phyloP scores from a whole-genome alignment of 2,797 vertebrate species.

The Pyrocephalus nanus region DNA sequence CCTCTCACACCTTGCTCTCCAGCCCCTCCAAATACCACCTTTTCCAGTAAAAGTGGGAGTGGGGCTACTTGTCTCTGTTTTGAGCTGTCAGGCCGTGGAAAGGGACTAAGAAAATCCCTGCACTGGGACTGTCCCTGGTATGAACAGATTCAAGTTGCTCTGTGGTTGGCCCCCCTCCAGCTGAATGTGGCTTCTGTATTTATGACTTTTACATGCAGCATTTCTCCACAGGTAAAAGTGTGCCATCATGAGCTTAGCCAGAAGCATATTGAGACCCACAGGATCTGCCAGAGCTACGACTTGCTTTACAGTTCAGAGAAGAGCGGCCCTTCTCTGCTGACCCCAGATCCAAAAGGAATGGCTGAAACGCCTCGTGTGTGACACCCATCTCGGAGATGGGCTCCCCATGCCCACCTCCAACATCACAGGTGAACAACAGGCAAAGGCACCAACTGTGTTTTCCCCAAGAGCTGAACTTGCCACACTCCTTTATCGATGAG shows the following conservation, averaged over 20 bases:
- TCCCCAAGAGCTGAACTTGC: not conserved
- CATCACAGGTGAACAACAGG: accelerated
- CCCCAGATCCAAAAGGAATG: not conserved
- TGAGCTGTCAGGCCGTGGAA: not conserved
- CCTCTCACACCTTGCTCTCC: conserved; percentile 58
- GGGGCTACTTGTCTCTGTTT: not conserved
- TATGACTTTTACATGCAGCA: not conserved
- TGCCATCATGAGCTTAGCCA: not conserved
- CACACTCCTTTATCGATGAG: not conserved
- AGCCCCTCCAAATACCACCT: not conserved
- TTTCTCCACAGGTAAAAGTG: conserved; percentile 14
- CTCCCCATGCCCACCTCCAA: not conserved
- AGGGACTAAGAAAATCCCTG: not conserved
- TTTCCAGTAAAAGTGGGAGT: not conserved
- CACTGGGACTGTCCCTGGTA: not conserved
- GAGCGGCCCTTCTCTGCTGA: not conserved
- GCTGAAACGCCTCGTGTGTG: accelerated
- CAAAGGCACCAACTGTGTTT: accelerated
- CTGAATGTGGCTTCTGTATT: not conserved
- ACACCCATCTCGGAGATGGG: accelerated
- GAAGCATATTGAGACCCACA: not conserved
- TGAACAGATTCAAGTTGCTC: not conserved
- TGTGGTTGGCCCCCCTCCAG: not conserved
- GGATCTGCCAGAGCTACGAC: not conserved
- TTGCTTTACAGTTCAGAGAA: not conserved